Percentiles rank a stretch among this genome's conserved stretches.
These are phyloP conservation scores for Leptodactylus fuscus DNA, from an alignment of 2,113 vertebrate species.

Conservation along the genomic window DNA sequence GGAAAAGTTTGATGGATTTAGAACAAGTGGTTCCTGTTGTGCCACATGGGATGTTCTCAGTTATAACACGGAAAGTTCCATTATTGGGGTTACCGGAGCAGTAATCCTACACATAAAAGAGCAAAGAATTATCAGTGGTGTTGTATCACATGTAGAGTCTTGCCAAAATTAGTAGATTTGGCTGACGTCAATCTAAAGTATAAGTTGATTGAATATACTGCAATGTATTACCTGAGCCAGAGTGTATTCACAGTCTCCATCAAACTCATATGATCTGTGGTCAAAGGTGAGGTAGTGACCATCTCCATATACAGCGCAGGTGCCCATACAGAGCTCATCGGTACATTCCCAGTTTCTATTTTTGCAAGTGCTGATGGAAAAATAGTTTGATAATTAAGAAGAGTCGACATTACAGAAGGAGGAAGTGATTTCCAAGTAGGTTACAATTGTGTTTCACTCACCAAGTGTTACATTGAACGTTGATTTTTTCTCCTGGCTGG, in stretches of 20 bases:
- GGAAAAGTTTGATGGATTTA: slow-evolving; percentile 85
- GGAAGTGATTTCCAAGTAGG: not conserved
- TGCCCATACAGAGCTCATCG: slow-evolving; percentile 75
- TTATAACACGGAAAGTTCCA: slow-evolving; percentile 84
- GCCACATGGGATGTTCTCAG: slow-evolving; percentile 87
- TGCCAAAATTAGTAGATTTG: too few species aligned
- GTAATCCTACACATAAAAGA: slow-evolving; percentile 74
- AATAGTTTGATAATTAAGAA: not conserved
- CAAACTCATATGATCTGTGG: slow-evolving; percentile 81
- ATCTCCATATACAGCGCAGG: slow-evolving; percentile 87
- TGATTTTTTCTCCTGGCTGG: slow-evolving; percentile 75
- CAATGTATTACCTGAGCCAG: slow-evolving; percentile 84
- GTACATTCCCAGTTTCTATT: slow-evolving; percentile 84
- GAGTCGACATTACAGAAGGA: not conserved
- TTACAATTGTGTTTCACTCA: slow-evolving; percentile 63
- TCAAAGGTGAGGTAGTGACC: slow-evolving; percentile 91
- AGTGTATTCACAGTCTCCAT: slow-evolving; percentile 87
- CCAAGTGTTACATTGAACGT: slow-evolving; percentile 87
- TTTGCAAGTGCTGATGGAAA: slow-evolving; percentile 75
- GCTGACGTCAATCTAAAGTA: too few species aligned
- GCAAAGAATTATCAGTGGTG: too few species aligned
- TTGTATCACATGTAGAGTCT: too few species aligned
- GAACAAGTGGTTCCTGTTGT: slow-evolving; percentile 88
- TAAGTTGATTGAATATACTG: not conserved
- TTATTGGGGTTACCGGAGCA: slow-evolving; percentile 70